phyloP scores from a whole-genome alignment of 2,888 invertebrate genomes.

The Leucoptera coffeella region DNA sequence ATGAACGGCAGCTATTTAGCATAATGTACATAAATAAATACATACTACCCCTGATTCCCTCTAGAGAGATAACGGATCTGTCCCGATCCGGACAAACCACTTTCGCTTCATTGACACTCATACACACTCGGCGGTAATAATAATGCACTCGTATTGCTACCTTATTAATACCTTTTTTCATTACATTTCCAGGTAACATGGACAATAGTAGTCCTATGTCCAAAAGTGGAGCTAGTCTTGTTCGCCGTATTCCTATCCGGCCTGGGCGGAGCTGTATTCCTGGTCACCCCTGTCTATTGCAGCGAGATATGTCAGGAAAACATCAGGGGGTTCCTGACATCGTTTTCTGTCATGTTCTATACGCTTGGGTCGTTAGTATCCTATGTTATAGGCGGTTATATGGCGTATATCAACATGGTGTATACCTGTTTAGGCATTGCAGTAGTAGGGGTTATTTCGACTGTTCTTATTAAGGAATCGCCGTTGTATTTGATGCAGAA shows the following conservation, averaged over 20 bases:
- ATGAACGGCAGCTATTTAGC: no score
- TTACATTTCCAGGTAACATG: conserved; percentile 22
- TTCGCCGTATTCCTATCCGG: conserved; percentile 21
- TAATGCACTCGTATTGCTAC: neutral
- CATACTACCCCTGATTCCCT: no score
- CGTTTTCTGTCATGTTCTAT: conserved; percentile 18
- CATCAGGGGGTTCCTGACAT: conserved; percentile 23
- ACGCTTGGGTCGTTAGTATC: conserved; percentile 22
- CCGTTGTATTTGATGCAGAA: conserved; percentile 22
- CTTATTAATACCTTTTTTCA: neutral
- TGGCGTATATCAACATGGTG: conserved; percentile 18
- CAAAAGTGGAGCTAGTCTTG: conserved; percentile 18
- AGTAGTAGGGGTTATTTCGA: conserved; percentile 10
- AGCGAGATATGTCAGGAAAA: conserved; percentile 27
- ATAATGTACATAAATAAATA: no score
- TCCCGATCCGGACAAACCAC: no score
- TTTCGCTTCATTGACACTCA: no score
- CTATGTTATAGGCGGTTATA: conserved; percentile 20
- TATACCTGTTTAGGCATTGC: conserved; percentile 16
- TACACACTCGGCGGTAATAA: no score
- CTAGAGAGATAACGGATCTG: no score
- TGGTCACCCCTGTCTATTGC: conserved; percentile 19
- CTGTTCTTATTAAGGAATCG: conserved; percentile 19
- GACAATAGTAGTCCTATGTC: conserved; percentile 14
- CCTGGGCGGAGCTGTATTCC: conserved; percentile 14